phyloP scores from a whole-genome alignment of 2,797 vertebrate genomes.

The Mionectes olivaceus region DNA sequence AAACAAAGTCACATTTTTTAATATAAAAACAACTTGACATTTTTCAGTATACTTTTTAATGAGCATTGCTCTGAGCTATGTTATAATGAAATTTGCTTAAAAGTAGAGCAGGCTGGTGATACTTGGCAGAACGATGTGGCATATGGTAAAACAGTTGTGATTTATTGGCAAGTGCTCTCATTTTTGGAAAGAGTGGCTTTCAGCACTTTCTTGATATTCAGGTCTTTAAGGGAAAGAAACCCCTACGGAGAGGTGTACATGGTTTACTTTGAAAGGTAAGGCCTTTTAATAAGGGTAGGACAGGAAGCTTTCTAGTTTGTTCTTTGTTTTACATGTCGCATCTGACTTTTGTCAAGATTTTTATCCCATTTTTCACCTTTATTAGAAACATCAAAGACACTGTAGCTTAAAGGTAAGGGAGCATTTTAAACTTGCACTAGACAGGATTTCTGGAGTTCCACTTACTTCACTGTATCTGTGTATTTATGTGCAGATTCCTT shows the following conservation, averaged over 20 bases:
- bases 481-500: background rate
- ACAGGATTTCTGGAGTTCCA: background rate
- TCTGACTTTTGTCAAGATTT: background rate
- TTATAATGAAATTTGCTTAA: slow-evolving; percentile 93
- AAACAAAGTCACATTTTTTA: slow-evolving; percentile 77
- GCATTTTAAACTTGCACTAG: background rate
- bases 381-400: background rate
- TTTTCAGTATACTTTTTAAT: slow-evolving; percentile 91
- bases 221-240: slow-evolving; percentile 68
- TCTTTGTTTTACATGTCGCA: background rate
- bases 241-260: slow-evolving; percentile 15
- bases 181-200: slow-evolving; percentile 84
- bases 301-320: background rate
- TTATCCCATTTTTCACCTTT: background rate
- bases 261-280: background rate
- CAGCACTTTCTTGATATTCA: slow-evolving; percentile 80
- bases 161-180: slow-evolving; percentile 84
- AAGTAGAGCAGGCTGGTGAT: slow-evolving; percentile 89
- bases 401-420: background rate
- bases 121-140: slow-evolving; percentile 90
- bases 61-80: slow-evolving; percentile 89
- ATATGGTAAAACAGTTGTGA: slow-evolving; percentile 96
- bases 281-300: background rate
- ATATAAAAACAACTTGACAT: slow-evolving; percentile 86
- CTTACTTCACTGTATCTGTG: background rate